These are phyloP conservation scores for Scaptomyza tumidula DNA, from an alignment of 2,888 invertebrate species.

Conservation along the genomic window DNA sequence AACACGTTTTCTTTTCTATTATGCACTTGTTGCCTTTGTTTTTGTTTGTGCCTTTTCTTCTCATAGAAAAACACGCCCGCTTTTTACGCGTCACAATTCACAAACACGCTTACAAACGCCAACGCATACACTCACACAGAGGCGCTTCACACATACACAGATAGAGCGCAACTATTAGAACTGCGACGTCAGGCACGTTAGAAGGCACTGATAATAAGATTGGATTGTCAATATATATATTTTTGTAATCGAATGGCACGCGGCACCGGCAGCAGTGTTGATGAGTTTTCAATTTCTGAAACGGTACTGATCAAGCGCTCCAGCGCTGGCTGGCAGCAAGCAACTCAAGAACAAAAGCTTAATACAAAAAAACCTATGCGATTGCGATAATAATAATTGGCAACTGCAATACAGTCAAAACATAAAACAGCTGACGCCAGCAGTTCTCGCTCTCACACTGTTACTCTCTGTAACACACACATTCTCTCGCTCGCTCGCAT, in stretches of 20 bases:
- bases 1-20: constrained; percentile 21
- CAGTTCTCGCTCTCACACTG: constrained; percentile 27
- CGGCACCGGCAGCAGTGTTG: constrained; percentile 40
- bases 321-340: constrained; percentile 16
- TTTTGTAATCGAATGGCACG: constrained; percentile 18
- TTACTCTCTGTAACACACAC: constrained; percentile 5
- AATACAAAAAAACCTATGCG: constrained; percentile 53
- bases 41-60: constrained; percentile 21
- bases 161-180: constrained; percentile 25
- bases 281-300: constrained; percentile 75
- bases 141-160: constrained; percentile 2
- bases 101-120: constrained; percentile 5
- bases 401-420: constrained; percentile 65
- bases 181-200: constrained; percentile 56
- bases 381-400: constrained; percentile 44
- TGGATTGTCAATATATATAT: constrained; percentile 7
- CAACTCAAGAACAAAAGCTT: constrained; percentile 53
- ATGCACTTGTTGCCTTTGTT: constrained; percentile 38
- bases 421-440: constrained; percentile 69
- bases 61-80: constrained; percentile 64
- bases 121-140: background rate
- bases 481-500: background rate
- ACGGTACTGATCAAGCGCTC: constrained; percentile 62
- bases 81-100: constrained; percentile 63
- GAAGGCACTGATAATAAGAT: constrained; percentile 42